A percentile compares a stretch with the other conserved stretches of the same genome.
phyloP scores from a whole-genome alignment of 2,113 vertebrate genomes.

The Lepus europaeus region DNA sequence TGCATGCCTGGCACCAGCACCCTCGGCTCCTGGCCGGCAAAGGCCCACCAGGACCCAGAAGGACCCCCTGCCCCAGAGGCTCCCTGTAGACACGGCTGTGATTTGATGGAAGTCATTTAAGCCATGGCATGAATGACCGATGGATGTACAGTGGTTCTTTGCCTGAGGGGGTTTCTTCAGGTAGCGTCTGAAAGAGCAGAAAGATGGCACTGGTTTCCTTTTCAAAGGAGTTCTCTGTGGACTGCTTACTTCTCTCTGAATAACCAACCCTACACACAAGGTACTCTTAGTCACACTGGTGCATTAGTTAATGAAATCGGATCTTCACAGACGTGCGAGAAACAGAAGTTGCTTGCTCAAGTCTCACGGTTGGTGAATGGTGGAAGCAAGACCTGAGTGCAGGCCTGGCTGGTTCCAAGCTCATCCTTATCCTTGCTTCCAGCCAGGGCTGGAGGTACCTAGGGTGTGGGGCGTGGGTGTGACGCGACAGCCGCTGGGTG shows the following conservation, averaged over 20 bases:
- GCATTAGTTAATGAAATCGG: slow-evolving; percentile 25
- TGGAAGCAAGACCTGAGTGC: background rate
- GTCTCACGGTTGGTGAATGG: background rate
- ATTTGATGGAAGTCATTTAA: background rate
- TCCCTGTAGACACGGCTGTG: background rate
- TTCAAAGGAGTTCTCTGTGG: background rate
- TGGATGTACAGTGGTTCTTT: background rate
- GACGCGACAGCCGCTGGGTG: background rate
- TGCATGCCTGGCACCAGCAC: background rate
- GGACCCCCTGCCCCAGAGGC: background rate
- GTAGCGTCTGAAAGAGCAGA: background rate
- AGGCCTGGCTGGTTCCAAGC: background rate
- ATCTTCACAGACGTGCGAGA: background rate
- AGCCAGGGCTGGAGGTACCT: background rate
- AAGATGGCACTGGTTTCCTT: background rate
- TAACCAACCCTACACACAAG: background rate
- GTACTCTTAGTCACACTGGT: slow-evolving; percentile 3
- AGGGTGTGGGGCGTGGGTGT: background rate
- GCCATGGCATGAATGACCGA: background rate
- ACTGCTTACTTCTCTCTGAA: slow-evolving; percentile 47
- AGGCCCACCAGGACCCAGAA: background rate
- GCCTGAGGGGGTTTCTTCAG: background rate
- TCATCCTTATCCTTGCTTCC: background rate
- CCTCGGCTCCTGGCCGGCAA: background rate
- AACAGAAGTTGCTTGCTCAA: slow-evolving; percentile 19